phyloP scores from a whole-genome alignment of 2,888 invertebrate genomes.

The Mythimna pallens region DNA sequence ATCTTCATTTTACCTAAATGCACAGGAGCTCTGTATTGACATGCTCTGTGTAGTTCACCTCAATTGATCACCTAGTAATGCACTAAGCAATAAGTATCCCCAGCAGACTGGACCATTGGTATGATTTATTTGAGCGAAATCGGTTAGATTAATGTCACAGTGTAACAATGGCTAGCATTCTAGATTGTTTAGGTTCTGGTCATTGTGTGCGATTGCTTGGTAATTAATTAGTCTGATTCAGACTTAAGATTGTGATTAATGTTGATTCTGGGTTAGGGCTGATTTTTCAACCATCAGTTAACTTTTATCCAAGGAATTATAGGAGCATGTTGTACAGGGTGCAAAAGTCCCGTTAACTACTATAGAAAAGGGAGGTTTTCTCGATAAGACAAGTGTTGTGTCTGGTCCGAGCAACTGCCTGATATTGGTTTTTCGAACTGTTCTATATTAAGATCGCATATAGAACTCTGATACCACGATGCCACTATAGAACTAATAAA shows the following conservation, averaged over 20 bases:
- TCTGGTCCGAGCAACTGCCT: too few relatives aligned
- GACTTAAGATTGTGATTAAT: neutral
- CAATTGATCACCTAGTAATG: constrained; percentile 23
- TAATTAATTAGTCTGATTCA: constrained; percentile 14
- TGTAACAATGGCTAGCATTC: constrained; percentile 25
- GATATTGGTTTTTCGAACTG: too few relatives aligned
- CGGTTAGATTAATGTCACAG: constrained; percentile 22
- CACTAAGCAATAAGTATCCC: constrained; percentile 1
- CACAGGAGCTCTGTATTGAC: constrained; percentile 11
- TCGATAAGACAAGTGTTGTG: too few relatives aligned
- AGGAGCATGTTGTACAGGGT: too few relatives aligned
- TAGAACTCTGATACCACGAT: too few relatives aligned
- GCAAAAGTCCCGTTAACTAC: too few relatives aligned
- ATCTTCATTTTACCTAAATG: constrained; percentile 9
- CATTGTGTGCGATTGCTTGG: constrained; percentile 22
- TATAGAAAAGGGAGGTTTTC: too few relatives aligned
- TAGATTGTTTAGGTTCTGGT: constrained; percentile 19
- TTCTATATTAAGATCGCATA: too few relatives aligned
- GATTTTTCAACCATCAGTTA: neutral
- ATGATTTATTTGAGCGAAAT: constrained; percentile 26
- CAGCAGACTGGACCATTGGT: constrained; percentile 5
- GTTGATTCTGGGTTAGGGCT: neutral
- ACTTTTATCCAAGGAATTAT: neutral
- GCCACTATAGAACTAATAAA: neutral
- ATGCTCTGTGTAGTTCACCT: neutral